Evolutionary conservation across 2,797 vertebrate genomes (phyloP).

Genomic region (Buphagus erythrorhynchus): DNA sequence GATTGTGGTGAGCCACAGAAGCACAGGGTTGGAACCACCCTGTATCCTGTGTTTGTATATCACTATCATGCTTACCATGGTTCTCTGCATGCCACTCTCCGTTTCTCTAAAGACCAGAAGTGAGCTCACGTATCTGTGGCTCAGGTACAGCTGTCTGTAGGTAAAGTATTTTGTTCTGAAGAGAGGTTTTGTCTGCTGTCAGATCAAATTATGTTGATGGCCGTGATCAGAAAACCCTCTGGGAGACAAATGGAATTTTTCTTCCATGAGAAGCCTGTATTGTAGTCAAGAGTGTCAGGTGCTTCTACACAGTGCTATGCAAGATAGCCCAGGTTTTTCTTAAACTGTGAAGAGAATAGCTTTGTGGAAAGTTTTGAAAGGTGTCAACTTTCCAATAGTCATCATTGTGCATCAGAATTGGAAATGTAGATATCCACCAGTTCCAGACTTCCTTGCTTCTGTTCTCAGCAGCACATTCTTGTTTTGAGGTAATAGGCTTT

Average conservation of each 20-base stretch:
- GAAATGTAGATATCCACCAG: not conserved
- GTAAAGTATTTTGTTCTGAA: not conserved
- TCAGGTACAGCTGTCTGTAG: not conserved
- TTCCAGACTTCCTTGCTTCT: not conserved
- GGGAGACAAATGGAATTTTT: not conserved
- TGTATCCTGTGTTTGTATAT: not conserved
- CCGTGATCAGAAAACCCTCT: not conserved
- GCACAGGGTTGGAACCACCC: not conserved
- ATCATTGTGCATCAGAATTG: not conserved
- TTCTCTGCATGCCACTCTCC: not conserved
- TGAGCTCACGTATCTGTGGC: not conserved
- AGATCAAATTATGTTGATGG: not conserved
- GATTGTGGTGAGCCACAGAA: not conserved
- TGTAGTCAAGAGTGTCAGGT: not conserved
- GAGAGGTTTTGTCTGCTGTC: not conserved
- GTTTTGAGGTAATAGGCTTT: not conserved
- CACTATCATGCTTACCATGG: too few species aligned
- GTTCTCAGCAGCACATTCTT: not conserved
- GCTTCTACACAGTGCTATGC: not conserved
- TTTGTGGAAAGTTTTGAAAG: not conserved
- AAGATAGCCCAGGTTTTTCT: not conserved
- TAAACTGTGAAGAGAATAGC: not conserved
- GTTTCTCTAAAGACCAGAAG: not conserved
- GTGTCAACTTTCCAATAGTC: not conserved
- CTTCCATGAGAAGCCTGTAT: not conserved